Evolutionary conservation across 2,113 vertebrate genomes (phyloP).

Genomic region (Notothenia rossii): DNA sequence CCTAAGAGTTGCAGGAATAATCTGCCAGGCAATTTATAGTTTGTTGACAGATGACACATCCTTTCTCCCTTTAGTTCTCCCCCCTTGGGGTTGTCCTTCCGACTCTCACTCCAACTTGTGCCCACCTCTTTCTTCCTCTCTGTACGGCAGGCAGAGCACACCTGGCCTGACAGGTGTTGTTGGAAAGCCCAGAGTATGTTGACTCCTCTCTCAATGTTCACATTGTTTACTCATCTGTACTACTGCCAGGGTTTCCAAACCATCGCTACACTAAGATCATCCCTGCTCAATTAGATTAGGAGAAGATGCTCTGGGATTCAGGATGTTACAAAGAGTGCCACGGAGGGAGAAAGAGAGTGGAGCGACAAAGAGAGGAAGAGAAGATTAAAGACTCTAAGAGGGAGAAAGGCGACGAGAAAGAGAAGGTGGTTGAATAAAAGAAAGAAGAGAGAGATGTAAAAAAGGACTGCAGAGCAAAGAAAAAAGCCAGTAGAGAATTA

Average conservation of each 20-base stretch:
- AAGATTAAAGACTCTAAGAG: neutral
- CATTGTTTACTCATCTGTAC: constrained; percentile 33
- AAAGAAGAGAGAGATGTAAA: constrained; percentile 4
- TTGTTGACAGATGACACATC: neutral
- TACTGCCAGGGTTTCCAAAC: neutral
- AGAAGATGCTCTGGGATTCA: constrained; percentile 25
- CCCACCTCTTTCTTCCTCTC: neutral
- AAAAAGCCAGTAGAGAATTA: neutral
- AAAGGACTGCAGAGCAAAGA: neutral
- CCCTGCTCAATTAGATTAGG: constrained; percentile 23
- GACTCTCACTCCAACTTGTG: neutral
- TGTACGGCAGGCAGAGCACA: constrained; percentile 33
- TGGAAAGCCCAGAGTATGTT: constrained; percentile 21
- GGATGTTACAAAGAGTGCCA: neutral
- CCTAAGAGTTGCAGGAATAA: neutral
- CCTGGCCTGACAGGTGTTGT: constrained; percentile 60
- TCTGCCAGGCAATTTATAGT: neutral
- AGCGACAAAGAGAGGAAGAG: constrained; percentile 4
- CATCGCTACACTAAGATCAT: neutral
- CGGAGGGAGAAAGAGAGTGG: neutral
- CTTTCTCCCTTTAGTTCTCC: neutral
- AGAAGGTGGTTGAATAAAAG: neutral
- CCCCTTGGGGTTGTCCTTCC: neutral
- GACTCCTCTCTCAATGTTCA: constrained; percentile 25
- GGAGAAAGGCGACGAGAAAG: too few relatives aligned